Evolutionary conservation across 2,113 vertebrate species (phyloP).

Genomic region (Seriola dumerili): DNA sequence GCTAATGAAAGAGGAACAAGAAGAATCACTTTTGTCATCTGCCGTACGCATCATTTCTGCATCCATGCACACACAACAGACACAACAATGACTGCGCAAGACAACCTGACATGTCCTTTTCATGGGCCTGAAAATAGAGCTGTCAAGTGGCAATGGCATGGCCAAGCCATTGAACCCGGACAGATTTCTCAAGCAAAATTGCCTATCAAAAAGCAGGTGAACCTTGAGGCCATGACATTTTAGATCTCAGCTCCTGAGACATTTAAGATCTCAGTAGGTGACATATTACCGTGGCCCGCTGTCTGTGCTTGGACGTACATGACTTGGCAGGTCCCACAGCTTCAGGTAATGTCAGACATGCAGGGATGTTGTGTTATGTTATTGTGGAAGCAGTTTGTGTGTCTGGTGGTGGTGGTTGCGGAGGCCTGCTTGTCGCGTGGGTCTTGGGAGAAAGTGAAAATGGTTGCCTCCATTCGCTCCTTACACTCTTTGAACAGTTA

Average conservation of each 20-base stretch:
- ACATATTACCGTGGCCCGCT: slow-evolving; percentile 55
- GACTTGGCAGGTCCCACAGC: slow-evolving; percentile 61
- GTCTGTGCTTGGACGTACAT: slow-evolving; percentile 55
- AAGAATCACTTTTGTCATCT: slow-evolving; percentile 29
- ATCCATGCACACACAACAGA: slow-evolving; percentile 40
- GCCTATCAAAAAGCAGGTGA: slow-evolving; percentile 60
- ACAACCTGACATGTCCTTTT: slow-evolving; percentile 75
- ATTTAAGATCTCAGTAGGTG: slow-evolving; percentile 69
- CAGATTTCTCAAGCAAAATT: slow-evolving; percentile 60
- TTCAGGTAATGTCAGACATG: slow-evolving; percentile 57
- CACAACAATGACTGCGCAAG: slow-evolving; percentile 48
- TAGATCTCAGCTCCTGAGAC: slow-evolving; percentile 67
- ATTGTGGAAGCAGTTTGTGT: slow-evolving; percentile 9
- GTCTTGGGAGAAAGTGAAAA: slow-evolving; percentile 51
- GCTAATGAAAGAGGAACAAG: slow-evolving; percentile 36
- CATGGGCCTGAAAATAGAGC: slow-evolving; percentile 67
- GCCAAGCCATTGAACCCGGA: slow-evolving; percentile 59
- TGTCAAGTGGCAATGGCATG: slow-evolving; percentile 68
- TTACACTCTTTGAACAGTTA: slow-evolving; percentile 62
- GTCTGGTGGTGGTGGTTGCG: background rate
- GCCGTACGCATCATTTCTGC: slow-evolving; percentile 37
- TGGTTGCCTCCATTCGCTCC: slow-evolving; percentile 43
- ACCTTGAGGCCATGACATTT: slow-evolving; percentile 77
- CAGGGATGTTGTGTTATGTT: slow-evolving; percentile 18
- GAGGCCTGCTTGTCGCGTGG: slow-evolving; percentile 15